Base-by-base conservation (phyloP, 2,113 vertebrate species). In the Oncorhynchus nerka region DNA sequence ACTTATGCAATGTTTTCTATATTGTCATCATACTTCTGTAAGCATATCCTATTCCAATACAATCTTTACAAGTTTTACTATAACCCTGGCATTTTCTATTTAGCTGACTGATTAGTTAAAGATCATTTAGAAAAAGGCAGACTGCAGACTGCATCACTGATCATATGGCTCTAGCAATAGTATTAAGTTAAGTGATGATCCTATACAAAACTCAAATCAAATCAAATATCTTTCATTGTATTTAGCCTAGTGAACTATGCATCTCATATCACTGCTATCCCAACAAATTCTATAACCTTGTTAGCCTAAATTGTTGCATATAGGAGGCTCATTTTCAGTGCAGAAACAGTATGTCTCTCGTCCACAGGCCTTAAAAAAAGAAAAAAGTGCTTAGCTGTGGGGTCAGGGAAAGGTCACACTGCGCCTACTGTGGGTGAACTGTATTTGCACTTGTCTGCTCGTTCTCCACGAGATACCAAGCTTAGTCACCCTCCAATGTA, bases 401-500 rank as follows among this genome's bases (percentile, higher is more conserved):
- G 84, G 81, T 89, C 83, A 84, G 77, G 30, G 0, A 45, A 1
- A 75, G 89, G 81, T 84, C 70, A 77, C 2, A 20, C 15, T 15
- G 57, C 34, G 48, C 79, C 69, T 19, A 2, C 68, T 66, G 48
- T 49, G 74, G 30, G 7, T 77, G 80, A 81, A 67, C 78, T 82
- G 73, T 51, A 22, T 79, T 74, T 71, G 70, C 68, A 73, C 71
- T 73, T 19, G 39, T 75, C 76, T 82, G 61, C 70, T 32, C 4
- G 22, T 51, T 65, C 61, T 55, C 7, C 3, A 76, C 70, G 73
- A 77, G 45, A 77, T 77, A 83, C 68, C 71, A 77, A 69, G 68
- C 20, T 49, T 45, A 71, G 61, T 19, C 62, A 12, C 5, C 22
- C 15, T 16, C 75, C 45, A 72, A 59, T 9, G 51, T 55, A 4